phyloP scores from a whole-genome alignment of 2,113 vertebrate species.

The Phodopus roborovskii region DNA sequence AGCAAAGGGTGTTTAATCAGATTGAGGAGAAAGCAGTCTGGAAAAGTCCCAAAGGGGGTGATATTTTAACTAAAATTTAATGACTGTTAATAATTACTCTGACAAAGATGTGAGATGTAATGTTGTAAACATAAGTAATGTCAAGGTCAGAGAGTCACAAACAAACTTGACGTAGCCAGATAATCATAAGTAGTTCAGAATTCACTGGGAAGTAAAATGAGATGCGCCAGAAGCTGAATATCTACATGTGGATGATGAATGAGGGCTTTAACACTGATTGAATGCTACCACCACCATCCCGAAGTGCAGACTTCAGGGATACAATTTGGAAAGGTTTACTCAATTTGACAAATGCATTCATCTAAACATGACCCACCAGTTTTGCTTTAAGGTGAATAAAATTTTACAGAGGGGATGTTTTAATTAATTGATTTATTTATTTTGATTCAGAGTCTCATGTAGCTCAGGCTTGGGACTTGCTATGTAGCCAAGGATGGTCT shows the following conservation, averaged over 20 bases:
- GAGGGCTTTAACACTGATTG: not conserved
- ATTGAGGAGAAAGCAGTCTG: not conserved
- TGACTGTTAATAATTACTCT: constrained; percentile 40
- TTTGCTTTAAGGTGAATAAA: not conserved
- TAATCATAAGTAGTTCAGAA: not conserved
- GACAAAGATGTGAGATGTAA: not conserved
- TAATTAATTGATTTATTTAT: no score
- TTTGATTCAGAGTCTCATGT: not conserved
- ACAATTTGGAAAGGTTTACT: not conserved
- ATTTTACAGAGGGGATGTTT: not conserved
- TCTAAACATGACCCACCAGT: not conserved
- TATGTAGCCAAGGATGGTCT: not conserved
- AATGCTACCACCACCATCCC: not conserved
- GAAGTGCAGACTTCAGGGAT: constrained; percentile 3
- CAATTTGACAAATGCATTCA: not conserved
- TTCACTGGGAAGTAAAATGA: constrained; percentile 7
- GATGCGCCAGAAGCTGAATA: not conserved
- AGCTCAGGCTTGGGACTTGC: not conserved
- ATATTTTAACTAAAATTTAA: constrained; percentile 39
- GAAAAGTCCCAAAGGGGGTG: constrained; percentile 27
- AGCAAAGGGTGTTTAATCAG: not conserved
- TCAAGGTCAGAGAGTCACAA: not conserved
- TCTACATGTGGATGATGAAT: not conserved
- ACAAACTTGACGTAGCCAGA: not conserved
- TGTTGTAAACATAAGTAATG: not conserved